These are phyloP conservation scores for Drosophila neonasuta DNA, from an alignment of 2,888 invertebrate genomes.

Conservation along the genomic window DNA sequence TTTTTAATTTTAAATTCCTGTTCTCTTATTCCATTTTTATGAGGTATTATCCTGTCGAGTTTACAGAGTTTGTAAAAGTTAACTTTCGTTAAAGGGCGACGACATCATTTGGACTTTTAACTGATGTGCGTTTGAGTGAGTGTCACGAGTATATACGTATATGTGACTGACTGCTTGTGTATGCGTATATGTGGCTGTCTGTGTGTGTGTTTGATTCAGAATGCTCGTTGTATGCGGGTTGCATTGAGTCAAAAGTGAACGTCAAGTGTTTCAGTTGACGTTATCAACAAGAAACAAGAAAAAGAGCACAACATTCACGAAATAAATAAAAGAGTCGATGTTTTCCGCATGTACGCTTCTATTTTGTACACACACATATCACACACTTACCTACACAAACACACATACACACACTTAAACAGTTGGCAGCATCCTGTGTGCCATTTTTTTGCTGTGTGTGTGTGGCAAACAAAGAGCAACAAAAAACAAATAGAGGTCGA, in stretches of 20 bases:
- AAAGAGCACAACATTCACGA: constrained; percentile 28
- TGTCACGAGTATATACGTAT: neutral
- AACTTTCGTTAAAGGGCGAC: constrained; percentile 42
- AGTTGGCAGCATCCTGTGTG: constrained; percentile 5
- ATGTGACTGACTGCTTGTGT: neutral
- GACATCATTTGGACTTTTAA: constrained; percentile 43
- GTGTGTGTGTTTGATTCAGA: constrained; percentile 15
- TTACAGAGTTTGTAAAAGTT: neutral
- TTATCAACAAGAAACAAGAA: constrained; percentile 48
- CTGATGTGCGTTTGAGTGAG: constrained; percentile 9
- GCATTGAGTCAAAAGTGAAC: constrained; percentile 54
- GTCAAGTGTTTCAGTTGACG: constrained; percentile 61
- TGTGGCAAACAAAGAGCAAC: constrained; percentile 5
- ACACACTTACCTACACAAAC: neutral
- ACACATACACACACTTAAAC: neutral
- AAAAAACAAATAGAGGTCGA: constrained; percentile 3
- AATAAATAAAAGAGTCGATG: constrained; percentile 33
- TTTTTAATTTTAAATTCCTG: neutral
- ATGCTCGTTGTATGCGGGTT: constrained; percentile 53
- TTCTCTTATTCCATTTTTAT: neutral
- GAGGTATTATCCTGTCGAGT: constrained; percentile 4
- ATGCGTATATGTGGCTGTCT: neutral
- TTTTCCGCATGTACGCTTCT: constrained; percentile 29
- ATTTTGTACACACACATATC: neutral
- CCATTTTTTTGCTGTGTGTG: neutral